phyloP scores from a whole-genome alignment of 2,113 vertebrate genomes.

The Tychaedon coryphoeus region DNA sequence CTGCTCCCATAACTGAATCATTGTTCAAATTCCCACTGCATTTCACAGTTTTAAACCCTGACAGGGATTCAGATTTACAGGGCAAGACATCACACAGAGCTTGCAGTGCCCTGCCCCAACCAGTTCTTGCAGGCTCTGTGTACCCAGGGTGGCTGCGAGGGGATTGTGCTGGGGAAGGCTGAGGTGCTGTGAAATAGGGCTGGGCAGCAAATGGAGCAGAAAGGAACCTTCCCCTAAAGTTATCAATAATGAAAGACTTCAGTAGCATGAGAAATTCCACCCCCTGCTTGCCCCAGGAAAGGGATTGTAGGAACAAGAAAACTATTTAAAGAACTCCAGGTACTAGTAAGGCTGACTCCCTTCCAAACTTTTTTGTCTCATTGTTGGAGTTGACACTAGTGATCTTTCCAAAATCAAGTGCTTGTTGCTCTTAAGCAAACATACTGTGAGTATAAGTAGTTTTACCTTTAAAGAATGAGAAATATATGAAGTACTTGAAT shows the following conservation, averaged over 20 bases:
- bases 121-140: background rate
- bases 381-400: background rate
- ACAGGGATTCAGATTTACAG: slow-evolving; percentile 40
- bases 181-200: background rate
- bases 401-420: background rate
- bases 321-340: background rate
- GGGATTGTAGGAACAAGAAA: background rate
- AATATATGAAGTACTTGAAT: background rate
- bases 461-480: background rate
- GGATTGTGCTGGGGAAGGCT: background rate
- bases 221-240: background rate
- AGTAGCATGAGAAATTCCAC: background rate
- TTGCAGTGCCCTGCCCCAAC: background rate
- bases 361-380: background rate
- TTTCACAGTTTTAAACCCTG: slow-evolving; percentile 58
- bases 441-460: background rate
- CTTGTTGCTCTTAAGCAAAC: background rate
- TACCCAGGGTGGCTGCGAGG: background rate
- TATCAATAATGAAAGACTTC: background rate
- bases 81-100: background rate
- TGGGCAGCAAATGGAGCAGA: background rate
- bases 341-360: background rate
- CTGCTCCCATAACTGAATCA: slow-evolving; percentile 55
- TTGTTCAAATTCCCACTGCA: slow-evolving; percentile 63
- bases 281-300: background rate